Percentiles rank a stretch among this genome's conserved stretches.
phyloP scores from a whole-genome alignment of 2,888 invertebrate species.

The Drosophila greeni region DNA sequence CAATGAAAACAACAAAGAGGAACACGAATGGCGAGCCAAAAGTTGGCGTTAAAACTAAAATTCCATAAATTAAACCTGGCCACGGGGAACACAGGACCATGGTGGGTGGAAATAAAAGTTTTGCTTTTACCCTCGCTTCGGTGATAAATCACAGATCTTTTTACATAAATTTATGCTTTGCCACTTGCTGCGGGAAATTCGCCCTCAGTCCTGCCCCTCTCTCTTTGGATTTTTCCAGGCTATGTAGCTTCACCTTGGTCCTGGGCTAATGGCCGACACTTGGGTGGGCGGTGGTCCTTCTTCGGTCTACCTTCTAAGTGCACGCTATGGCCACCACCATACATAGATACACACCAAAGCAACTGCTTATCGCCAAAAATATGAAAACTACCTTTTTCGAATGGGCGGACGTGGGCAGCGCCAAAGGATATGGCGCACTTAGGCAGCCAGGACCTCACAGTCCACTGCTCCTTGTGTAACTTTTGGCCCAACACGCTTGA shows the following conservation, averaged over 20 bases:
- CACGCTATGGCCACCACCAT: constrained; percentile 43
- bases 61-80: constrained; percentile 77
- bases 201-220: constrained; percentile 16
- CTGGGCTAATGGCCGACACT: constrained; percentile 37
- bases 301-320: constrained; percentile 55
- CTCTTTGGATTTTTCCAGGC: constrained; percentile 23
- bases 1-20: constrained; percentile 31
- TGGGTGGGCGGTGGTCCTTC: constrained; percentile 18
- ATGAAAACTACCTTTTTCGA: constrained; percentile 68
- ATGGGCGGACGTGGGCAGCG: constrained; percentile 34
- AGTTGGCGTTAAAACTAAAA: constrained; percentile 73
- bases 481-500: constrained; percentile 59
- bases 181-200: constrained; percentile 66
- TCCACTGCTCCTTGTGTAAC: constrained; percentile 27
- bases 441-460: constrained; percentile 50
- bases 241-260: constrained; percentile 50
- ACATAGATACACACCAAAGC: constrained; percentile 27
- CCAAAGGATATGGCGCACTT: constrained; percentile 61
- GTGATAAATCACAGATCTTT: constrained; percentile 78
- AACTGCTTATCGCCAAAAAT: constrained; percentile 66
- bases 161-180: constrained; percentile 78
- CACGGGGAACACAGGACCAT: constrained; percentile 5
- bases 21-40: constrained; percentile 50
- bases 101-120: constrained; percentile 71
- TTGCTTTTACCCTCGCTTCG: constrained; percentile 53